A percentile compares a stretch with the other conserved stretches of the same genome.
These are phyloP conservation scores for Alloscopus bannaensis DNA, from an alignment of 2,888 invertebrate species.

Conservation along the genomic window DNA sequence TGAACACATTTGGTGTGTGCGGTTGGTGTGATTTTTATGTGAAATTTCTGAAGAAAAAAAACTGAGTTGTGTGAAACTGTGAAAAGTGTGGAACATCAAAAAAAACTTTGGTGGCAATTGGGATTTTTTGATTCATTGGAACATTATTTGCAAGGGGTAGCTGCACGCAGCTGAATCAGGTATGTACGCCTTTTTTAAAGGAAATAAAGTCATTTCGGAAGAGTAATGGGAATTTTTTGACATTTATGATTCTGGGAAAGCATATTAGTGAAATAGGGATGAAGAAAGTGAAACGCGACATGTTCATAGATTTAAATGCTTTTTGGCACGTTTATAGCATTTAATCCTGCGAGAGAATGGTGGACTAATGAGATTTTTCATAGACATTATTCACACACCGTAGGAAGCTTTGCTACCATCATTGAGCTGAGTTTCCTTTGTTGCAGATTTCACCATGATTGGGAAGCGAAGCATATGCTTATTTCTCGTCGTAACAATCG, in stretches of 20 bases:
- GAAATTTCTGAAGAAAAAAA: too few relatives aligned
- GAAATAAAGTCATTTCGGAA: constrained; percentile 9
- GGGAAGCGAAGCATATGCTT: constrained; percentile 69
- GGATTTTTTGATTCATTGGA: neutral
- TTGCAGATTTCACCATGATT: constrained; percentile 69
- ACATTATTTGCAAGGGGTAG: constrained; percentile 9
- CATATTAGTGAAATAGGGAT: constrained; percentile 29
- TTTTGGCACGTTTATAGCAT: too few relatives aligned
- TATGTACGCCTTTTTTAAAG: constrained; percentile 12
- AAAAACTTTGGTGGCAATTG: constrained; percentile 4
- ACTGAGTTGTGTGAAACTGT: constrained; percentile 29
- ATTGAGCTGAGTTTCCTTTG: neutral
- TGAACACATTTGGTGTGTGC: constrained; percentile 6
- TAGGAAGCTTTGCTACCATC: constrained; percentile 4
- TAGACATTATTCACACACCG: too few relatives aligned
- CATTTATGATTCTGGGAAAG: constrained; percentile 41
- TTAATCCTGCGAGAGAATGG: too few relatives aligned
- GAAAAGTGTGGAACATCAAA: constrained; percentile 28
- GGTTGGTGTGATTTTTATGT: constrained; percentile 26
- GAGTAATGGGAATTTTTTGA: neutral
- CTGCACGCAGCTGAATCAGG: constrained; percentile 53
- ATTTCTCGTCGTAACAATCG: constrained; percentile 61
- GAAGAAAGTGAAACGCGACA: too few relatives aligned
- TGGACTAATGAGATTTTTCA: too few relatives aligned
- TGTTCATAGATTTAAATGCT: too few relatives aligned